Base-by-base conservation (phyloP, 2,888 invertebrate genomes). In the Cordilura impudica region DNA sequence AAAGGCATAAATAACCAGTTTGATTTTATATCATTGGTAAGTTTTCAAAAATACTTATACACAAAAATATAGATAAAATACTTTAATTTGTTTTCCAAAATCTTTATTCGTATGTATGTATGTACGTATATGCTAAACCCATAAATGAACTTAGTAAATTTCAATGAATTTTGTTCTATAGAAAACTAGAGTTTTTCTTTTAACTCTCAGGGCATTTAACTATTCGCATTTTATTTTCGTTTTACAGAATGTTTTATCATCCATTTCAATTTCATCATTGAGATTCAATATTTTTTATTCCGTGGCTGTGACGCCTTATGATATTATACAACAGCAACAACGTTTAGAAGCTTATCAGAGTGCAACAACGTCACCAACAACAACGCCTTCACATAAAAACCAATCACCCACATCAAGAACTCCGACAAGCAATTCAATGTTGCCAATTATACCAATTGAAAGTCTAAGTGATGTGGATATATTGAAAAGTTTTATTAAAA, bases 401-500 rank as follows among this genome's bases (percentile, higher is more conserved):
- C 79, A 63, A 51, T 49, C 66, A 23, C 39, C 7, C 29, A 49
- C 53, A 14, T 16, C 60, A 31, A 61, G 63, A 73, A 39, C 53
- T 4, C 65, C 67, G 16, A 83, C 83, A 61, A 82, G 83, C 66
- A 83, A 84, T 83, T 87, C 87, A 81, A 89, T 88, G 83, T 81
- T 90, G 82, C 89, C 89, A 84, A 88, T 88, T 66, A 89, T 90
- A 82, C 89, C 90, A 31, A 88, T 90, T 82, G 90, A 90, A 73
- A 87, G 88, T 79, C 86, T 90, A 39, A 89, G 89, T 83, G 90
- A 90, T 86, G 88, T 87, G 69, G 97, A 98, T 84, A 93, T 97
- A 0, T 91, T 98, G 66, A 94, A 95, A 85, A 95, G 97, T 82
- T 97, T 96, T 86, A 92, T 97, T 75, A 95, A 93, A 87, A 92